Conservation (phyloP, 2,113 vertebrate genomes). For the Tragelaphus strepsiceros region DNA sequence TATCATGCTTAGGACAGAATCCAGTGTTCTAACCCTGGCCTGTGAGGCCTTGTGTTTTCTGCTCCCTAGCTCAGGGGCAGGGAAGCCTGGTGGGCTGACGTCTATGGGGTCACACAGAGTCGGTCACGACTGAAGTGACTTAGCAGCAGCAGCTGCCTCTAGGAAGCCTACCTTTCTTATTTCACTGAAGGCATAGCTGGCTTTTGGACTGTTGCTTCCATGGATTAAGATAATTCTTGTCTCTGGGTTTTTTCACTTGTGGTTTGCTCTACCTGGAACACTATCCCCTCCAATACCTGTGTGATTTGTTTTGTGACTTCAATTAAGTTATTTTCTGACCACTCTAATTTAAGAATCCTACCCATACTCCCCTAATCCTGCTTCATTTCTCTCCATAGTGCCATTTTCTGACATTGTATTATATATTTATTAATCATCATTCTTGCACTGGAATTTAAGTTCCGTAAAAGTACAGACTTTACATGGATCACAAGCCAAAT, state of each 20-base stretch:
- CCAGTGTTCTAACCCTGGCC: not conserved
- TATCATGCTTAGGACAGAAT: not conserved
- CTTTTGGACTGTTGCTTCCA: not conserved
- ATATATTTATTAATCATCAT: not conserved
- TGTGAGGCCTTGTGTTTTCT: not conserved
- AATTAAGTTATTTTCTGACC: not conserved
- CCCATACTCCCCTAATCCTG: not conserved
- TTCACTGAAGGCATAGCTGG: not conserved
- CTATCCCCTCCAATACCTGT: not conserved
- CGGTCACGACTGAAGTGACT: no score
- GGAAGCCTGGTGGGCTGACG: no score
- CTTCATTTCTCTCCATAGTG: not conserved
- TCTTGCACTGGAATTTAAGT: not conserved
- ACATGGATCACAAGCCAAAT: not conserved
- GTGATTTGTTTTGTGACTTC: not conserved
- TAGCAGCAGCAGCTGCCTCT: not conserved
- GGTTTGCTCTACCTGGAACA: not conserved
- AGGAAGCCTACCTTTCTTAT: not conserved
- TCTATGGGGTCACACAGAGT: no score
- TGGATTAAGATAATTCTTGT: not conserved
- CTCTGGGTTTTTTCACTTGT: not conserved
- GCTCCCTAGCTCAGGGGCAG: accelerated
- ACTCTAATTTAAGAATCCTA: not conserved
- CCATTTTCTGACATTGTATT: not conserved
- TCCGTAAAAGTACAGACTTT: not conserved